Conservation (phyloP, 2,797 vertebrate species). For the Xenopus petersii region DNA sequence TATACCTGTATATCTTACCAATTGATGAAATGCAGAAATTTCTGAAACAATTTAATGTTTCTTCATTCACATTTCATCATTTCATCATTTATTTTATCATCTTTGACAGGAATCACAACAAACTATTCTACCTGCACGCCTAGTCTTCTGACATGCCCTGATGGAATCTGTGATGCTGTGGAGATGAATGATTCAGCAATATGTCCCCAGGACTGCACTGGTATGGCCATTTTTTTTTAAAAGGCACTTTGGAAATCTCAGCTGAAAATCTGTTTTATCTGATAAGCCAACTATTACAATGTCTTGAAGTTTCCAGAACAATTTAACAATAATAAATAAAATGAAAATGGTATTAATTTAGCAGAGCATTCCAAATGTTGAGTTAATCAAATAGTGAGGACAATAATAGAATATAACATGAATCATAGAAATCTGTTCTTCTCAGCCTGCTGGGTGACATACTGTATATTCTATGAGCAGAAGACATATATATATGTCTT, state of each 20-base stretch:
- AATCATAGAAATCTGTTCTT: background rate
- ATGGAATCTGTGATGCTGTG: constrained; percentile 83
- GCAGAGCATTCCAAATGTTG: background rate
- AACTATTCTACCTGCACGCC: constrained; percentile 95
- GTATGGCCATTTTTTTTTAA: constrained; percentile 62
- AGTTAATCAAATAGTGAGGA: background rate
- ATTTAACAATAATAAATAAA: background rate
- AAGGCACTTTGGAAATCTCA: too few relatives aligned
- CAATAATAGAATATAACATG: background rate
- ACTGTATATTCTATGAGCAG: background rate
- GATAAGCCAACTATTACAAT: too few relatives aligned
- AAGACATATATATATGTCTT: background rate
- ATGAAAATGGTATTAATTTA: background rate
- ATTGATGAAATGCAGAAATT: too few relatives aligned
- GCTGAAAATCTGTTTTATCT: too few relatives aligned
- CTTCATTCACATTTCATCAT: background rate
- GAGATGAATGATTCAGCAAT: constrained; percentile 79
- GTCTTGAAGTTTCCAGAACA: background rate
- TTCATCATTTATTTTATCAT: background rate
- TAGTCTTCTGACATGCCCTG: constrained; percentile 86
- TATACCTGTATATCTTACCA: too few relatives aligned
- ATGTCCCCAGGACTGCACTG: constrained; percentile 94
- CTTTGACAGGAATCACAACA: constrained; percentile 79
- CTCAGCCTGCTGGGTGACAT: too few relatives aligned
- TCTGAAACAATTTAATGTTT: too few relatives aligned